phyloP scores from a whole-genome alignment of 2,113 vertebrate species.

The Channa argus region DNA sequence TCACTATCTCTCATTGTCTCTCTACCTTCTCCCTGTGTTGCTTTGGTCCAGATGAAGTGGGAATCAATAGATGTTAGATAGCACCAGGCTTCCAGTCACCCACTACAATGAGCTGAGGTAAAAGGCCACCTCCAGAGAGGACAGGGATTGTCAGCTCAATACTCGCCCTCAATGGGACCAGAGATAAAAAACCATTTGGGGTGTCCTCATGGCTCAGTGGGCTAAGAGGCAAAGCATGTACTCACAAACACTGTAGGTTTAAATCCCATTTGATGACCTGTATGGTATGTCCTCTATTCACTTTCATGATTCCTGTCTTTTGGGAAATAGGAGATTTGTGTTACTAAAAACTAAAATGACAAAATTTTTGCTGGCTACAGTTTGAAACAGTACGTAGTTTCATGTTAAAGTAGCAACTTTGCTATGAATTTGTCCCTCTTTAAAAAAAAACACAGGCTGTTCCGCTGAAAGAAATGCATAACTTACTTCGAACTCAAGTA shows the following conservation, averaged over 20 bases:
- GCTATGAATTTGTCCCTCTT: neutral
- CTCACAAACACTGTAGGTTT: constrained; percentile 64
- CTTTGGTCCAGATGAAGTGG: constrained; percentile 75
- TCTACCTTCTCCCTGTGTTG: constrained; percentile 32
- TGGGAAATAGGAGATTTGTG: constrained; percentile 16
- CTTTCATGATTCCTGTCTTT: constrained; percentile 54
- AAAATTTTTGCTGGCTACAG: too few species aligned
- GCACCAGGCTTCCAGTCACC: constrained; percentile 60
- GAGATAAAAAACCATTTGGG: constrained; percentile 79
- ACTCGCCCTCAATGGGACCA: constrained; percentile 68
- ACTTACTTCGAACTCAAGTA: constrained; percentile 4
- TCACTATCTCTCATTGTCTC: constrained; percentile 17
- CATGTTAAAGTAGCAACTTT: neutral
- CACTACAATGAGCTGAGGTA: constrained; percentile 76
- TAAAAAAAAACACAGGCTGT: neutral
- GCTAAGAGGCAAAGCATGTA: constrained; percentile 73
- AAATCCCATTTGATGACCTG: constrained; percentile 78
- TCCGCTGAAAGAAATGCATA: constrained; percentile 19
- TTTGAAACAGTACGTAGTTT: too few species aligned
- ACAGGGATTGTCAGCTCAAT: constrained; percentile 79
- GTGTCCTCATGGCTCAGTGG: constrained; percentile 77
- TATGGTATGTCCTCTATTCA: constrained; percentile 61
- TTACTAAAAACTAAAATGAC: neutral
- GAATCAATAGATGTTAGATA: constrained; percentile 81
- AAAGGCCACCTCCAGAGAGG: constrained; percentile 77